Evolutionary conservation across 2,797 vertebrate species (phyloP).

Genomic region (Tapera naevia): DNA sequence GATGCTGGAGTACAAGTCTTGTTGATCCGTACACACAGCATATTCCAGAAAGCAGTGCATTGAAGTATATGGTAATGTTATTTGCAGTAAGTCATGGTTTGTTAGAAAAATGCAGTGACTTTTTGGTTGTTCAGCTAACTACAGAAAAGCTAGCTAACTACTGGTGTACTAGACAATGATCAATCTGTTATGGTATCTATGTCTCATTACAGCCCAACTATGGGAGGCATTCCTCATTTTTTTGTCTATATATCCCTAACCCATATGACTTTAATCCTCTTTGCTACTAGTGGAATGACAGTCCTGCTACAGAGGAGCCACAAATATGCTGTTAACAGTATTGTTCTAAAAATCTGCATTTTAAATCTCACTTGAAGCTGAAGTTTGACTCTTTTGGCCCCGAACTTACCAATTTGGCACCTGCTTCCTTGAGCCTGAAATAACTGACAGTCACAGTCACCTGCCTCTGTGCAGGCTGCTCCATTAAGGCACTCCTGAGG

Average conservation of each 20-base stretch:
- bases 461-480: slow-evolving; percentile 91
- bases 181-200: background rate
- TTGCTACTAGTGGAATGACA: background rate
- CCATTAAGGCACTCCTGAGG: slow-evolving; percentile 92
- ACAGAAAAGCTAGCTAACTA: background rate
- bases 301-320: background rate
- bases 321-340: background rate
- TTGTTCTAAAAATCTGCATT: background rate
- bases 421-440: slow-evolving; percentile 95
- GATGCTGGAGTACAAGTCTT: background rate
- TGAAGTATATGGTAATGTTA: background rate
- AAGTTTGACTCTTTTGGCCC: background rate
- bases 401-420: slow-evolving; percentile 95
- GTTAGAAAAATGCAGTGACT: background rate
- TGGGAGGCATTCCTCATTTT: background rate
- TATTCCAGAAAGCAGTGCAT: background rate
- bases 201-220: background rate
- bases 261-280: background rate
- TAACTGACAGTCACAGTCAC: slow-evolving; percentile 94
- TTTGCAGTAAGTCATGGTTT: background rate
- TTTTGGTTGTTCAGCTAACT: background rate
- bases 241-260: background rate
- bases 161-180: background rate
- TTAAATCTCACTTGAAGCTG: background rate
- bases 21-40: background rate